phyloP scores from a whole-genome alignment of 2,797 vertebrate species.

The Bufotes viridis region DNA sequence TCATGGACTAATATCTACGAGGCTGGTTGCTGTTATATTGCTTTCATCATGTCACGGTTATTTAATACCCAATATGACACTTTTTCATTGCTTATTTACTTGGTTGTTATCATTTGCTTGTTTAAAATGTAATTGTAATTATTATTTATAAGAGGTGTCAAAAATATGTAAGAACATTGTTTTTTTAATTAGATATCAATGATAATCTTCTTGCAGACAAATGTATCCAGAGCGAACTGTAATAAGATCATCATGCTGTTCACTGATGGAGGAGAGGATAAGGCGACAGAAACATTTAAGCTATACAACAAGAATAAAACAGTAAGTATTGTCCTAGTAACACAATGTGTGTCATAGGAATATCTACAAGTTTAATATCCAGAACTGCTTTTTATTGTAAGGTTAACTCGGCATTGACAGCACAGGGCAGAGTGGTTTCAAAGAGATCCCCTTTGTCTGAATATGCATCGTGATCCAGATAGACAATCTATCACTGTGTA shows the following conservation, averaged over 20 bases:
- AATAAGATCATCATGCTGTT: conserved; percentile 99
- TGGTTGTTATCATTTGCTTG: not conserved
- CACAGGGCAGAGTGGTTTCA: not conserved
- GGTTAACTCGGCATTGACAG: not conserved
- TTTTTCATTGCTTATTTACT: not conserved
- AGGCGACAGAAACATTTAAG: conserved; percentile 91
- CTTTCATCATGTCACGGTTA: not conserved
- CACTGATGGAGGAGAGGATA: conserved; percentile 97
- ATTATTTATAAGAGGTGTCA: not conserved
- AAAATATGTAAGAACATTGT: not conserved
- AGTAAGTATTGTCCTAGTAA: conserved; percentile 72
- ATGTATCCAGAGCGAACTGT: conserved; percentile 95
- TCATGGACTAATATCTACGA: not conserved
- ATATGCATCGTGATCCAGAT: not conserved
- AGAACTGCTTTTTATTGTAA: not conserved
- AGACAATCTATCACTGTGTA: not conserved
- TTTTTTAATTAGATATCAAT: conserved; percentile 13
- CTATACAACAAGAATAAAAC: conserved; percentile 93
- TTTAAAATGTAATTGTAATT: not conserved
- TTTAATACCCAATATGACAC: not conserved
- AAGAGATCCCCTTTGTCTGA: not conserved
- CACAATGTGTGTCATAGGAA: not conserved
- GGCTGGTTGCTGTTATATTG: not conserved
- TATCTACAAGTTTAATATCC: not conserved
- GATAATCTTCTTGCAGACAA: conserved; percentile 75